phyloP scores from a whole-genome alignment of 2,888 invertebrate genomes.

The Acanthacorydalis orientalis region DNA sequence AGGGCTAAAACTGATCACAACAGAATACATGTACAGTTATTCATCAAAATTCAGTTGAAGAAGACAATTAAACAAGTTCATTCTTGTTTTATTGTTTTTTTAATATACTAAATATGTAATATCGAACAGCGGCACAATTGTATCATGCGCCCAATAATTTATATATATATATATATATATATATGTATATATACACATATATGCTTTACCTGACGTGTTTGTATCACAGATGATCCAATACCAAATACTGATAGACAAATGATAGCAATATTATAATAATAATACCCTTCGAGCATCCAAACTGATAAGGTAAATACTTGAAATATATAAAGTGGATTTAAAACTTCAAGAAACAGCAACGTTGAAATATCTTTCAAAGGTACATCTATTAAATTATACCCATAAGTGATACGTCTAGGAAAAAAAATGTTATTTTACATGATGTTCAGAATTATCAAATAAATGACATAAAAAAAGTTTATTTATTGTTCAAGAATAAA shows the following conservation, averaged over 20 bases:
- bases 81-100: too few relatives aligned
- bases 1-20: too few relatives aligned
- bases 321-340: slow-evolving; percentile 93
- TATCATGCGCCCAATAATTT: too few relatives aligned
- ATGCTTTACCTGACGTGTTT: slow-evolving; percentile 57
- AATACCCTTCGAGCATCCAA: slow-evolving; percentile 81
- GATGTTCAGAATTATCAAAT: background rate
- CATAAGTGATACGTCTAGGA: slow-evolving; percentile 59
- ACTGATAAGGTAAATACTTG: slow-evolving; percentile 80
- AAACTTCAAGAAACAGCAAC: slow-evolving; percentile 61
- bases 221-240: slow-evolving; percentile 65
- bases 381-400: slow-evolving; percentile 68
- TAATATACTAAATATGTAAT: too few relatives aligned
- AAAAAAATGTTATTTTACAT: slow-evolving; percentile 9
- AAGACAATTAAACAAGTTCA: too few relatives aligned
- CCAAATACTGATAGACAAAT: slow-evolving; percentile 70
- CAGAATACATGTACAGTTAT: too few relatives aligned
- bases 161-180: background rate
- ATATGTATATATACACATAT: background rate
- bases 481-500: background rate
- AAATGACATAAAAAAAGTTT: background rate
- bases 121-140: too few relatives aligned
- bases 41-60: too few relatives aligned
- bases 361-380: slow-evolving; percentile 56
- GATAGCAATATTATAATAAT: slow-evolving; percentile 78